These are phyloP conservation scores for Orchestes rusci DNA, from an alignment of 2,888 invertebrate genomes.

Conservation along the genomic window DNA sequence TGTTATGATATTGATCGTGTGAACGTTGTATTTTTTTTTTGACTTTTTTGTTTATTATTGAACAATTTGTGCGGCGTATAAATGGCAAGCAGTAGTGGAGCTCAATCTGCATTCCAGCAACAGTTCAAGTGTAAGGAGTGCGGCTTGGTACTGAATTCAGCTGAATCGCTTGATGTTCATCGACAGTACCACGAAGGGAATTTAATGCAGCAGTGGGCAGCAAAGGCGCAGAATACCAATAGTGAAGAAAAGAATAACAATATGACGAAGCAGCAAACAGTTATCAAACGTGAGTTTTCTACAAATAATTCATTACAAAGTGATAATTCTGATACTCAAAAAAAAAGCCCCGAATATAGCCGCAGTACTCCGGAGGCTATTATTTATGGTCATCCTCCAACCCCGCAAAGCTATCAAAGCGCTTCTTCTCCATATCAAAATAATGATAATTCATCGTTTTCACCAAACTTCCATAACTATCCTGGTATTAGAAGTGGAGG, in stretches of 20 bases:
- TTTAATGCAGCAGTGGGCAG: conserved; percentile 66
- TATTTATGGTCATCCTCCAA: conserved; percentile 57
- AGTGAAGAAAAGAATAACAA: conserved; percentile 61
- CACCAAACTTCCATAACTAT: conserved; percentile 43
- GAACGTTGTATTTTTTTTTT: conserved; percentile 43
- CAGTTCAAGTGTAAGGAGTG: conserved; percentile 70
- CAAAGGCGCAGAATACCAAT: conserved; percentile 43
- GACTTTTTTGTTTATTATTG: conserved; percentile 33
- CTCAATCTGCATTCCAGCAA: conserved; percentile 45
- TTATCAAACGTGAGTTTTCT: conserved; percentile 51
- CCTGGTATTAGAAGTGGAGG: conserved; percentile 42
- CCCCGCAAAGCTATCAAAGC: conserved; percentile 59
- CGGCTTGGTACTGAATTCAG: conserved; percentile 66
- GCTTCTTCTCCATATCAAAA: conserved; percentile 61
- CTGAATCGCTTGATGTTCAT: conserved; percentile 71
- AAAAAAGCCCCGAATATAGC: conserved; percentile 53
- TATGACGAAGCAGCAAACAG: conserved; percentile 37
- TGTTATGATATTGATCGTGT: conserved; percentile 45
- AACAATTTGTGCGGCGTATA: conserved; percentile 28
- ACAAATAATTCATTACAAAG: conserved; percentile 54
- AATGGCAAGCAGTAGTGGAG: conserved; percentile 40
- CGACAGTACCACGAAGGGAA: conserved; percentile 71
- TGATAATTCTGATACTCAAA: conserved; percentile 63
- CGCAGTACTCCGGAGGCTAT: conserved; percentile 51
- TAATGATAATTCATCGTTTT: conserved; percentile 51